Evolutionary conservation across 2,888 invertebrate species (phyloP).

Genomic region (Scelioninae gen. 1): DNA sequence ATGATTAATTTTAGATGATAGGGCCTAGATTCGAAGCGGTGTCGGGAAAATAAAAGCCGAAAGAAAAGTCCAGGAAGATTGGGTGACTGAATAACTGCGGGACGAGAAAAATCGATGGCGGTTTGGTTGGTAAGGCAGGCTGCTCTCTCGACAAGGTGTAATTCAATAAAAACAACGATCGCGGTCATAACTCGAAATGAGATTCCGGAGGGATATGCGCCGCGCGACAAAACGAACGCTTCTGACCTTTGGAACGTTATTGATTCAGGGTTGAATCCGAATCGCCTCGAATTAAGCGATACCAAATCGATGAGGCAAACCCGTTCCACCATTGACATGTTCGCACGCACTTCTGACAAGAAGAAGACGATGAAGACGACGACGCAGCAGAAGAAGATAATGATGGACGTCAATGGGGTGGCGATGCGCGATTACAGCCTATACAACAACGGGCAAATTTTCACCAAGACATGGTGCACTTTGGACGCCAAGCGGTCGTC

Average conservation of each 20-base stretch:
- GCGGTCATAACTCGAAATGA: conserved; percentile 56
- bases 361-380: not conserved
- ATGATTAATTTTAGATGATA: too few relatives aligned
- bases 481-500: too few relatives aligned
- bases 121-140: conserved; percentile 55
- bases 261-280: conserved; percentile 65
- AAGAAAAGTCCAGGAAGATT: not conserved
- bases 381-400: too few relatives aligned
- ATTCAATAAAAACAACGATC: conserved; percentile 61
- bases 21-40: too few relatives aligned
- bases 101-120: conserved; percentile 45
- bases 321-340: conserved; percentile 6
- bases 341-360: conserved; percentile 20
- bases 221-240: conserved; percentile 57
- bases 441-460: too few relatives aligned
- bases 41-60: too few relatives aligned
- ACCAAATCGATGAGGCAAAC: conserved; percentile 43
- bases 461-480: too few relatives aligned
- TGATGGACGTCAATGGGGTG: too few relatives aligned
- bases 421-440: too few relatives aligned
- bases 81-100: conserved; percentile 20
- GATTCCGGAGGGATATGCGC: conserved; percentile 57
- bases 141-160: conserved; percentile 23
- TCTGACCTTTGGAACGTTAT: conserved; percentile 69
- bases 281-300: conserved; percentile 54